Conservation (phyloP, 2,797 vertebrate genomes). For the Lemur catta region DNA sequence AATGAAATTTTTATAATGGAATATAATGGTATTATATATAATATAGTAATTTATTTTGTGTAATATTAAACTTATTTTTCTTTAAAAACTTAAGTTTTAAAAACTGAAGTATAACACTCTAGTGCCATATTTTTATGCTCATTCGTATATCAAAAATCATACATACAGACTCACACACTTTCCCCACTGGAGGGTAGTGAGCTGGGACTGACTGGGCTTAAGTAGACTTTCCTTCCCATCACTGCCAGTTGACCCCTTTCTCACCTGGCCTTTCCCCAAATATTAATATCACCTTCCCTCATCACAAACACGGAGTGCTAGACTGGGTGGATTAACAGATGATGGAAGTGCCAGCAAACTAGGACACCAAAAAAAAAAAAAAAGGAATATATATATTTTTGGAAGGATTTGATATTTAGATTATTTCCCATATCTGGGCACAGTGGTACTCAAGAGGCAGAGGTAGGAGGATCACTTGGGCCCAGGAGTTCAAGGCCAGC, state of each 20-base stretch:
- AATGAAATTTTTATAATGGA: constrained; percentile 12
- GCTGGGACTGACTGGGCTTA: not conserved
- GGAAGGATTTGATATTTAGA: not conserved
- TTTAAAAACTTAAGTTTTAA: not conserved
- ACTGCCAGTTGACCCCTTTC: not conserved
- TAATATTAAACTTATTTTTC: constrained; percentile 19
- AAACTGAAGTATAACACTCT: not conserved
- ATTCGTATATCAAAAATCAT: not conserved
- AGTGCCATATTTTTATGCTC: not conserved
- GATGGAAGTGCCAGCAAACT: not conserved
- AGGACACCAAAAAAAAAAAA: not conserved
- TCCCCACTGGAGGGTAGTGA: not conserved
- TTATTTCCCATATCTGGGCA: not conserved
- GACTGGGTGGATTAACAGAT: not conserved
- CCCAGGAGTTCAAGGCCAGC: not conserved
- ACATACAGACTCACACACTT: not conserved
- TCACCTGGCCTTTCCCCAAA: not conserved
- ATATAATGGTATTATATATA: not conserved
- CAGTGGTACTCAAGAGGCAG: not conserved
- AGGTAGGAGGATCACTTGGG: not conserved
- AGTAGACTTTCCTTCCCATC: not conserved
- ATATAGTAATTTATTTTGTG: not conserved
- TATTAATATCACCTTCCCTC: not conserved
- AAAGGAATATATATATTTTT: not conserved
- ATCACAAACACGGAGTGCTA: not conserved